Evolutionary conservation across 2,888 invertebrate species (phyloP), one percentile per base, ranked within the genome.

Genomic region (Mimumesa dahlbomi): DNA sequence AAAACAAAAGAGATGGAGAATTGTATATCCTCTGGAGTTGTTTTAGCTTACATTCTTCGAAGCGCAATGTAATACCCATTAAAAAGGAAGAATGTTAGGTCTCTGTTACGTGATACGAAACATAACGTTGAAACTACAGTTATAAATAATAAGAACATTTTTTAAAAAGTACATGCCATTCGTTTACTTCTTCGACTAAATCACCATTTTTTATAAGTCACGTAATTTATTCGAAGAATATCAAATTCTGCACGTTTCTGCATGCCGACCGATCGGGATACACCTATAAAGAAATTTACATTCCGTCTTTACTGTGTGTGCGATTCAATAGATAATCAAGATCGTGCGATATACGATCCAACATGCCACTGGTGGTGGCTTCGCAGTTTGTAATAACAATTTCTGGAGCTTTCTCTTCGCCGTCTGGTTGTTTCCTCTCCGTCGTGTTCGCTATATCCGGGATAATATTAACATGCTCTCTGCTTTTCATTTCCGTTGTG

Each of bases 301-400:
- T 72, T 21, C 83, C 85, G 48, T 87, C 84, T 21, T 79, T 74
- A 11, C 82, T 88, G 67, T 90, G 91, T 68, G 81, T 79, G 25
- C 94, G 92, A 89, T 95, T 95, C 67, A 96, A 90, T 79, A 96
- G 90, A 90, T 95, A 96, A 90, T 96, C 95, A 79, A 96, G 90
- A 90, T 96, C 96, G 84, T 94, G 94, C 0, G 95, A 94, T 83
- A 96, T 96, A 85, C 95, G 93, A 90, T 95, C 94, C 50, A 96
- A 90, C 91, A 96, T 94, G 62, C 93, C 93, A 45, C 75, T 84
- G 38, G 81, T 76, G 5, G 84, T 79, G 18, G 77, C 82, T 19
- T 84, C 85, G 70, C 83, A 83, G 16, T 82, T 82, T 1, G 80
- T 77, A 2, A 82, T 62, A 21, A 76, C 73, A 18, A 86, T 85